Evolutionary conservation across 2,888 invertebrate species (phyloP), one percentile per base, ranked within the genome.

Genomic region (Ctenicera cuprea): DNA sequence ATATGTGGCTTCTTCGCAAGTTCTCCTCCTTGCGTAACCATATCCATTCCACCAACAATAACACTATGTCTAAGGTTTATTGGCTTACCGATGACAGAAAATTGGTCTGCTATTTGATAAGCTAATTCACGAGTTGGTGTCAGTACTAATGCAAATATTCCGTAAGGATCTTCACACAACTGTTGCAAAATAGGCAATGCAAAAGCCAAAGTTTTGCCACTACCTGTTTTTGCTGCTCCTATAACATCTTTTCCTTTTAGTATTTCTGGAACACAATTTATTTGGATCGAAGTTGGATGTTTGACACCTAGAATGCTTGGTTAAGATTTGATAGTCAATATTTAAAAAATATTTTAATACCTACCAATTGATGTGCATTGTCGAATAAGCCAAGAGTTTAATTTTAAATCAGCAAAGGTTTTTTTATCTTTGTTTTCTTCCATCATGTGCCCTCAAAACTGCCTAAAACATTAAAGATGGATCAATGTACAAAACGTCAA

Each of bases 141-240:
- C 11, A 99, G 88, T 20, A 99, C 89, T 30, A 99, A 89, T 1
- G 98, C 97, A 90, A 94, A 99, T 85, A 99, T 97, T 68, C 98
- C 98, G 86, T 95, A 97, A 0, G 98, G 98, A 87, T 99, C 98
- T 84, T 97, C 94, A 72, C 95, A 95, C 30, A 99, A 88, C 84
- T 93, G 92, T 85, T 98, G 97, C 54, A 99, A 86, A 81, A 99
- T 96, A 0, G 98, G 98, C 66, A 99, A 86, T 0, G 97, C 98
- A 90, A 99, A 99, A 0, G 99, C 97, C 83, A 99, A 92, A 0
- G 99, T 99, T 89, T 99, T 99, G 1, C 99, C 99, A 69, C 97
- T 98, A 12, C 99, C 99, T 8, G 99, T 99, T 87, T 98, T 97
- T 0, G 98, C 97, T 80, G 97, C 97, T 8, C 97, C 99, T 76